These are phyloP conservation scores for Cotesia chilonis DNA, from an alignment of 1,140 invertebrate species.

Conservation along the genomic window DNA sequence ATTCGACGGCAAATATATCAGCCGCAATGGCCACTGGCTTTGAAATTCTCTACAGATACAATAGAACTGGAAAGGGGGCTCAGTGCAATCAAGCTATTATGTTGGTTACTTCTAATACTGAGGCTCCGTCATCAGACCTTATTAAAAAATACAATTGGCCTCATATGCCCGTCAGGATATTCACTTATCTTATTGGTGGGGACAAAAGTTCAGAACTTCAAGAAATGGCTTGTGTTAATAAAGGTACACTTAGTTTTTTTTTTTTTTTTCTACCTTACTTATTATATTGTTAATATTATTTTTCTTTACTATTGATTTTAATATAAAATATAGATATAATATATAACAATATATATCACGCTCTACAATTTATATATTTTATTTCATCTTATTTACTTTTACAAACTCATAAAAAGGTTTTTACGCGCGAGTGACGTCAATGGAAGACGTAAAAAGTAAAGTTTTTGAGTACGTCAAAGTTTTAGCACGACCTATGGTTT, in stretches of 20 bases:
- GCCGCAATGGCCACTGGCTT: slow-evolving; percentile 90
- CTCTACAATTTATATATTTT: slow-evolving; percentile 21
- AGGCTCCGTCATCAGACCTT: slow-evolving; percentile 85
- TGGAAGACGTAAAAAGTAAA: slow-evolving; percentile 84
- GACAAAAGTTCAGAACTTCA: slow-evolving; percentile 88
- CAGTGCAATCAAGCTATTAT: slow-evolving; percentile 99
- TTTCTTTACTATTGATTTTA: not conserved
- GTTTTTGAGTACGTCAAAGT: slow-evolving; percentile 93
- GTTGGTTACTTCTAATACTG: slow-evolving; percentile 79
- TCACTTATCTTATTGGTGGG: slow-evolving; percentile 94
- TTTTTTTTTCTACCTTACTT: not conserved
- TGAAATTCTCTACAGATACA: slow-evolving; percentile 89
- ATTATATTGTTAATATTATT: not conserved
- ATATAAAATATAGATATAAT: slow-evolving; percentile 3
- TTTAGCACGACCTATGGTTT: slow-evolving; percentile 88
- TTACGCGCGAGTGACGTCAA: slow-evolving; percentile 84
- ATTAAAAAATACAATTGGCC: slow-evolving; percentile 91
- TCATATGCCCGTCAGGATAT: slow-evolving; percentile 91
- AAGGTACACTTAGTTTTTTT: slow-evolving; percentile 73
- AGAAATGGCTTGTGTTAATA: slow-evolving; percentile 96
- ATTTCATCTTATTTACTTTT: slow-evolving; percentile 1
- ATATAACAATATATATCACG: not conserved
- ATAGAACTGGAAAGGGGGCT: slow-evolving; percentile 80
- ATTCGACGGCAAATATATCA: slow-evolving; percentile 91
- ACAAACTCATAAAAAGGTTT: slow-evolving; percentile 70